Evolutionary conservation across 2,113 vertebrate species (phyloP), one percentile per base, ranked within the genome.

Genomic region (Chroicocephalus ridibundus): DNA sequence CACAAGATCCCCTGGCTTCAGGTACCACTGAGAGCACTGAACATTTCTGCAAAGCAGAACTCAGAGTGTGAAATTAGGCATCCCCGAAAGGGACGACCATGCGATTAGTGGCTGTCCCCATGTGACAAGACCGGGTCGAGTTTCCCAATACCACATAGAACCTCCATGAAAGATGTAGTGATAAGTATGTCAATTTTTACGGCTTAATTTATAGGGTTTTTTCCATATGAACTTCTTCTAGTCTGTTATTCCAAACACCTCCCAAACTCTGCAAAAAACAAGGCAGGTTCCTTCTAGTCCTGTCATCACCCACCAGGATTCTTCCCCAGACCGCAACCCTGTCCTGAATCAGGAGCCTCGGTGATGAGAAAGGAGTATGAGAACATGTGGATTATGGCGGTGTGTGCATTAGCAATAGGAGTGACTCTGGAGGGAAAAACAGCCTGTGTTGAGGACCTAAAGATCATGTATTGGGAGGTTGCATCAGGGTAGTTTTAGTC

Each of bases 401-500:
- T 3, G 12, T 38, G 24, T 51, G 6, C 4, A 8, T 54, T 62
- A 86, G 21, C 57, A 74, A 38, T 5, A 68, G 24, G 34, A 65
- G 25, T 55, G 20, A 22, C 15, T 11, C 29, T 46, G 44, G 6
- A 75, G 21, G 15, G 21, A 31, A 32, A 58, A 55, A 7, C 2
- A 38, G n/a, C 8, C 31, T 11, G 0, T 70, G 17, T 6, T 71
- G 57, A 79, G 32, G 15, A 82, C 5, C 13, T 19, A 51, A 81
- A 78, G 13, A 40, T 5, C 4, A 0, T 62, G 42, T 76, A 29
- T 78, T 42, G 15, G 2, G 7, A 4, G 2, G 0, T 42, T 49
- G 29, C 10, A 58, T 87, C 70, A 69, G 17, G 6, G 9, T 24
- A 38, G 27, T 71, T 89, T 70, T 84, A 57, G 38, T 71, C 20